These are phyloP conservation scores for Semaprochilodus insignis DNA, from an alignment of 2,797 vertebrate genomes.

Conservation along the genomic window DNA sequence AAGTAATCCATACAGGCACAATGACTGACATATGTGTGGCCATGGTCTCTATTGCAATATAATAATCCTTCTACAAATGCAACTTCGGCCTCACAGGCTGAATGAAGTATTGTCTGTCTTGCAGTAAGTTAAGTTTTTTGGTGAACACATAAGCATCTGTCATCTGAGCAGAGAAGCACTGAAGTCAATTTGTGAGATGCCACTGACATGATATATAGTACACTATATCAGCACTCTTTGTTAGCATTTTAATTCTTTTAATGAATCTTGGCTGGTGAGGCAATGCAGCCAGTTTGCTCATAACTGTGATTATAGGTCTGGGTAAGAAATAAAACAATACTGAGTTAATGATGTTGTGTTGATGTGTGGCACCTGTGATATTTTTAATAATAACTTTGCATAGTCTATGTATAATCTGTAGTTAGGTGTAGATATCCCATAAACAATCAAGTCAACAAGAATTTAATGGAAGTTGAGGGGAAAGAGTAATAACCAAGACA, in stretches of 20 bases:
- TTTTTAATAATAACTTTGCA: no score
- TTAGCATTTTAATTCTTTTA: no score
- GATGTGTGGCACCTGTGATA: not conserved
- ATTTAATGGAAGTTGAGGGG: no score
- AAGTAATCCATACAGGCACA: not conserved
- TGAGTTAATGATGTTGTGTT: no score
- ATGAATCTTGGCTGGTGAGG: conserved; percentile 39
- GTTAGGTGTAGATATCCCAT: not conserved
- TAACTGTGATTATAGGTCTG: conserved; percentile 45
- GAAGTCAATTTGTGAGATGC: conserved; percentile 67
- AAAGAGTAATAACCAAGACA: no score
- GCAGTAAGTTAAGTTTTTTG: conserved; percentile 72
- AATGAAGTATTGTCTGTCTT: conserved; percentile 72
- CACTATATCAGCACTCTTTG: no score
- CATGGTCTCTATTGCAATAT: not conserved
- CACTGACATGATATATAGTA: conserved; percentile 59
- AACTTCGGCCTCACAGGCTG: conserved; percentile 37
- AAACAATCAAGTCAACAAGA: not conserved
- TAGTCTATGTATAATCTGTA: not conserved
- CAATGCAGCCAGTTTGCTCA: conserved; percentile 63
- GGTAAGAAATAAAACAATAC: not conserved
- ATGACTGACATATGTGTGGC: conserved; percentile 4
- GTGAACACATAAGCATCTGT: conserved; percentile 69
- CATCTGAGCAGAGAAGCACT: conserved; percentile 69
- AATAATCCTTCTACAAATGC: not conserved